Base-by-base conservation (phyloP, 2,113 vertebrate genomes). In the Columba janthina region DNA sequence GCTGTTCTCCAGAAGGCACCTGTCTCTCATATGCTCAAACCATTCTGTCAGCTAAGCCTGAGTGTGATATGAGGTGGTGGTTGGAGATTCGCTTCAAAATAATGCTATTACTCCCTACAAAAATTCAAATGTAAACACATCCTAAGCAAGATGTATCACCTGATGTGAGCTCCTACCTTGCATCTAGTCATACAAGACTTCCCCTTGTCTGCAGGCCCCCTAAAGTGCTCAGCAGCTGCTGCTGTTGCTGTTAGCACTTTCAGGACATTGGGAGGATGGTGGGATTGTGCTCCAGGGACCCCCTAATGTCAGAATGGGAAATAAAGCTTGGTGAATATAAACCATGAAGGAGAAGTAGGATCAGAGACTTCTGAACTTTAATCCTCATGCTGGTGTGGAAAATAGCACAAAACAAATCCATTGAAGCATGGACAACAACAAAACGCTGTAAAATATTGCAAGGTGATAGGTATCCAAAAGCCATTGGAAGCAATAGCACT, bases 1-100 rank as follows among this genome's bases (percentile, higher is more conserved):
- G 24, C 9, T 81, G 3, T 89, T 54, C 56, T 66, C 11, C 62
- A 72, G 17, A 77, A 44, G 12, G 5, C 31, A 38, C 8, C 25
- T 11, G 4, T 5, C 29, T 75, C 7, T 0, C 14, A 15, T 8
- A 36, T 4, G 3, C 21, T 40, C 19, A 58, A 58, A 70, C 28
- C 2, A 1, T 53, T 44, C 46, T 29, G 12, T 20, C 0, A 0
- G 54, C 9, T 46, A 82, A 56, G 20, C 4, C 10, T 5, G 5
- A 44, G 20, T 18, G 7, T 32, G n/a, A 25, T 29, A 81, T 2
- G 15, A 71, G 31, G 50, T 80, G 50, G 20, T 32, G 20, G 17
- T 32, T 13, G 2, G 4, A 4, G 10, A 0, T 0, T 19, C 87
- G 12, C 10, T 73, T 36, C 50, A 57, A 72, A 44, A 36, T 46